phyloP scores from a whole-genome alignment of 2,888 invertebrate species.

The Ochropleura leucogaster region DNA sequence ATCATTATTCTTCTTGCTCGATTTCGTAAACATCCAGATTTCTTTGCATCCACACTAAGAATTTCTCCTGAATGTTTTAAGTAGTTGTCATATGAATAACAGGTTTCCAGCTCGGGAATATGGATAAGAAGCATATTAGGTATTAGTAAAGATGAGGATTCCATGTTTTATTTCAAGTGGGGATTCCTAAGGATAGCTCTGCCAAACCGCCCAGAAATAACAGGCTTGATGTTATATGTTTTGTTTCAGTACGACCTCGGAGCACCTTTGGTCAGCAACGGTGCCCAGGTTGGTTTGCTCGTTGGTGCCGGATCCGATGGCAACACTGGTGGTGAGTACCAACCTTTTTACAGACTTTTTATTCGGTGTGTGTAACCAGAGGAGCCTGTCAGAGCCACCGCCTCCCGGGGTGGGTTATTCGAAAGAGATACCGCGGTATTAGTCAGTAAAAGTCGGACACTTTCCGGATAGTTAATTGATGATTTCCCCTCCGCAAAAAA shows the following conservation, averaged over 20 bases:
- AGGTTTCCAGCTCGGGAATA: neutral
- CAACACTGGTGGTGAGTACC: slow-evolving; percentile 60
- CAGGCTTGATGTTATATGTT: neutral
- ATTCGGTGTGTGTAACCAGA: too few species aligned
- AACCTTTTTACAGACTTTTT: too few species aligned
- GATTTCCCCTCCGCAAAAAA: too few species aligned
- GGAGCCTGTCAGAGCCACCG: too few species aligned
- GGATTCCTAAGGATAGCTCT: neutral
- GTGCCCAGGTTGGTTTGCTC: slow-evolving; percentile 73
- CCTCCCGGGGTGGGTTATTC: too few species aligned
- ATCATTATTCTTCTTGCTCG: neutral
- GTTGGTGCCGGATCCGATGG: slow-evolving; percentile 36
- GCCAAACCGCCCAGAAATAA: neutral
- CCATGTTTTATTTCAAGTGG: neutral
- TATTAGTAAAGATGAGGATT: neutral
- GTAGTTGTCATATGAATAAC: neutral
- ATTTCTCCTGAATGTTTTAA: neutral
- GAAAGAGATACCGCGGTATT: too few species aligned
- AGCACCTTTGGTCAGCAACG: slow-evolving; percentile 75
- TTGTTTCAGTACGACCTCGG: slow-evolving; percentile 78
- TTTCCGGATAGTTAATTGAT: too few species aligned
- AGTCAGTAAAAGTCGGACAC: too few species aligned
- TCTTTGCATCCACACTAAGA: too few species aligned
- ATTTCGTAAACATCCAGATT: too few species aligned
- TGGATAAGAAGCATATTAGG: too few species aligned